A percentile compares a stretch with the other conserved stretches of the same genome.
Evolutionary conservation across 2,797 vertebrate genomes (phyloP).

Genomic region (Pseudochirops cupreus): DNA sequence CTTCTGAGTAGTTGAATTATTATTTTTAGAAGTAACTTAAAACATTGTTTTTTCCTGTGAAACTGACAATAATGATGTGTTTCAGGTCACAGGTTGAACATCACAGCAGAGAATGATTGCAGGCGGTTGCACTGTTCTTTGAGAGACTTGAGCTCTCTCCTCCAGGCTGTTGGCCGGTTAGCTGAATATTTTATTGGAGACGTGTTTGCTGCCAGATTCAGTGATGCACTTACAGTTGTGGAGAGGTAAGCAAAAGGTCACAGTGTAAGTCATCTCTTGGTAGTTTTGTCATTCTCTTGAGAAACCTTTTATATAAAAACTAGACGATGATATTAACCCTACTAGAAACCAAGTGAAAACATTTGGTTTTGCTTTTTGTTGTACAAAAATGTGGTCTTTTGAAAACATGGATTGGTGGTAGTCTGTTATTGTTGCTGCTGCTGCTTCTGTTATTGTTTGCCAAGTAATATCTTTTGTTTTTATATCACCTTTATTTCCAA

Average conservation of each 20-base stretch:
- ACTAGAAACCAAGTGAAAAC: conserved; percentile 1
- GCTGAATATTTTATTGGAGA: conserved; percentile 97
- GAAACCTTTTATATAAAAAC: background rate
- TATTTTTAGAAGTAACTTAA: background rate
- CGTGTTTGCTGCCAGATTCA: conserved; percentile 94
- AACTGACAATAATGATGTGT: background rate
- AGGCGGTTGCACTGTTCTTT: conserved; percentile 96
- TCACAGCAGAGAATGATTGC: conserved; percentile 97
- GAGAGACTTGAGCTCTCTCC: conserved; percentile 95
- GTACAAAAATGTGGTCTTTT: conserved; percentile 7
- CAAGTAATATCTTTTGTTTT: background rate
- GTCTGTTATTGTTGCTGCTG: background rate
- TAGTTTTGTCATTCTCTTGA: conserved; percentile 11
- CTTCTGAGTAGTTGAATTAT: background rate
- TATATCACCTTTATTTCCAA: background rate
- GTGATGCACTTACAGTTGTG: conserved; percentile 94
- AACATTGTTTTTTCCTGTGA: background rate
- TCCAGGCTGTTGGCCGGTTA: conserved; percentile 95
- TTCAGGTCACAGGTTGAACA: conserved; percentile 94
- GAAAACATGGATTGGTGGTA: background rate
- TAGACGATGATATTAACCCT: background rate
- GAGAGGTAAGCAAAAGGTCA: conserved; percentile 90
- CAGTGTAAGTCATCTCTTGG: fast-evolving
- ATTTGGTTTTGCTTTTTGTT: background rate
- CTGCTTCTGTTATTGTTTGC: background rate